Conservation (phyloP, 2,113 vertebrate species). For the Platichthys flesus region DNA sequence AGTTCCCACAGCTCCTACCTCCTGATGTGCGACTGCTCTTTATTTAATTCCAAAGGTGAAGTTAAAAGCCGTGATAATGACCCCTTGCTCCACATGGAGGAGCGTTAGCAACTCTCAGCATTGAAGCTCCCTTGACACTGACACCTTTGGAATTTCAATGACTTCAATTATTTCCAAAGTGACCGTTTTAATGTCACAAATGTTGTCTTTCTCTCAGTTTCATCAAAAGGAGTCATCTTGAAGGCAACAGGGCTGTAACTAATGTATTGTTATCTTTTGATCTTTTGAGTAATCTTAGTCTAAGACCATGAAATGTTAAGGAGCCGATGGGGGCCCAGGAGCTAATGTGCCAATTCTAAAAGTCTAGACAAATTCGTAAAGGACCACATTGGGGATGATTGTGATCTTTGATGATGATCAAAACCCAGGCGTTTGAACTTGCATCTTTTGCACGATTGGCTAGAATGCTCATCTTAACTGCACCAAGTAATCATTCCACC, state of each 20-base stretch:
- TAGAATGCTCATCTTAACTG: too few relatives aligned
- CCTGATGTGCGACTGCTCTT: conserved; percentile 11
- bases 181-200: conserved; percentile 10
- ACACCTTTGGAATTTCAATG: conserved; percentile 31
- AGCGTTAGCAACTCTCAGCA: conserved; percentile 31
- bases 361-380: background rate
- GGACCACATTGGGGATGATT: background rate
- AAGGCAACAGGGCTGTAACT: background rate
- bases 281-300: background rate
- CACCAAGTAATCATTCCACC: background rate
- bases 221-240: background rate
- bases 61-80: conserved; percentile 31
- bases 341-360: background rate
- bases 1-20: background rate
- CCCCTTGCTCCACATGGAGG: conserved; percentile 4
- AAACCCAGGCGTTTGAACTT: too few relatives aligned
- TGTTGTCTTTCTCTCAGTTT: background rate
- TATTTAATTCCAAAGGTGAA: conserved; percentile 38
- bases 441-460: too few relatives aligned
- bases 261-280: background rate
- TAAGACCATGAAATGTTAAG: background rate
- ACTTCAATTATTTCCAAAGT: conserved; percentile 9
- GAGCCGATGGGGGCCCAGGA: background rate
- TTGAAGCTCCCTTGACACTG: conserved; percentile 38
- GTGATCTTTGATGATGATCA: background rate